Conservation (phyloP, 2,888 invertebrate species). For the Apoderus coryli region DNA sequence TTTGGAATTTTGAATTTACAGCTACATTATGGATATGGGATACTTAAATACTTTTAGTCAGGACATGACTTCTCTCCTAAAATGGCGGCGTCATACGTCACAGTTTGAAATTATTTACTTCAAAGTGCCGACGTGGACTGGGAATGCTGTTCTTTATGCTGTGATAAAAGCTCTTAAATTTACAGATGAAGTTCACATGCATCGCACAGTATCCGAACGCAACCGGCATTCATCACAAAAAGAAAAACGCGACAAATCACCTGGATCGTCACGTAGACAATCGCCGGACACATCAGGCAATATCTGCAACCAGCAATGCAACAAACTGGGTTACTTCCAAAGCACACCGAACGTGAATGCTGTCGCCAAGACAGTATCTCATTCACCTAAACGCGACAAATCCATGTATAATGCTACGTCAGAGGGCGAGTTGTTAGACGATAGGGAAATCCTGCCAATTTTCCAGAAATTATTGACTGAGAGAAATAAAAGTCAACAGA, state of each 20-base stretch:
- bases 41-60: not conserved
- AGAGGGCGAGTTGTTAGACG: conserved; percentile 72
- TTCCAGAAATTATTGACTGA: conserved; percentile 84
- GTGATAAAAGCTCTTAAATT: too few species aligned
- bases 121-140: too few species aligned
- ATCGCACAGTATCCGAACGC: conserved; percentile 30
- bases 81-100: too few species aligned
- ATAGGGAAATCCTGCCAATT: conserved; percentile 73
- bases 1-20: too few species aligned
- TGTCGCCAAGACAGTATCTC: conserved; percentile 13
- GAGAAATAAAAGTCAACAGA: conserved; percentile 51
- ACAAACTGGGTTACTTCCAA: conserved; percentile 39
- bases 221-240: conserved; percentile 26
- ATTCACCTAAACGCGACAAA: conserved; percentile 26
- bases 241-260: conserved; percentile 27
- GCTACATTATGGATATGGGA: too few species aligned
- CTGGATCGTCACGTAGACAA: conserved; percentile 17
- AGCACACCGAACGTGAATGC: conserved; percentile 46
- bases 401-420: conserved; percentile 58
- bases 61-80: not conserved
- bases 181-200: conserved; percentile 27
- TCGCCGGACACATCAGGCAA: conserved; percentile 18
- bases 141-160: too few species aligned
- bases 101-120: too few species aligned
- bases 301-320: conserved; percentile 31